Evolutionary conservation across 1,140 invertebrate species (phyloP), one percentile per base, ranked within the genome.

Genomic region (Pinna nobilis): DNA sequence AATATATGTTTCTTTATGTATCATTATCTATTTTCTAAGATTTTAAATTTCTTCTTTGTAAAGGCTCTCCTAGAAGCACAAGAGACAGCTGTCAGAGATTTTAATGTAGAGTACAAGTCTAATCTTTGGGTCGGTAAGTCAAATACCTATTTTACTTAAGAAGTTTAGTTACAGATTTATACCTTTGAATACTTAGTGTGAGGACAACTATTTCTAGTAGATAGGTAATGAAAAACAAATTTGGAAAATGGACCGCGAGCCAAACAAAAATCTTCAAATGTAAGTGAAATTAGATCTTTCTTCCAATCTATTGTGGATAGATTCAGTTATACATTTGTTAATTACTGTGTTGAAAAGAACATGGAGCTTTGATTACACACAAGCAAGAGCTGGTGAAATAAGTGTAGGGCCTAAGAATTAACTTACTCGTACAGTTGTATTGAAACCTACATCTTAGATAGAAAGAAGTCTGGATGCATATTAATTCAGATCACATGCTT

Each of bases 111-210:
- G 90, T 99, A 94, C 88, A 94, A 93, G 86, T 97, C 94, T 84
- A 98, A 98, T 91, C 91, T 99, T 55, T 99, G 97, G 97, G 93
- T 99, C 90, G 94, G 96, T 97, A 90, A 92, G 93, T 93, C 30
- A 23, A 7, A 41, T 13, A 11, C 11, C 13, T 18, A 11, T 44
- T 11, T 44, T 44, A 44, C n/a, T 44, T 44, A 11, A n/a, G n/a
- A 9, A 11, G 9, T 44, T 44, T 44, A 44, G 39, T 44, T 9
- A n/a, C n/a, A n/a, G 9, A 9, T 11, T 9, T 44, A 11, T 44
- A 44, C 39, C 39, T 44, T n/a, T 44, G 39, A 11, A 44, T 9
- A 11, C n/a, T n/a, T 44, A 44, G 9, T 44, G n/a, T 11, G 9
- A n/a, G 9, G 39, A n/a, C 39, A 44, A n/a, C 9, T 44, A n/a